A percentile compares a stretch with the other conserved stretches of the same genome.
Conservation (phyloP, 2,113 vertebrate genomes). For the Calidris pygmaea region DNA sequence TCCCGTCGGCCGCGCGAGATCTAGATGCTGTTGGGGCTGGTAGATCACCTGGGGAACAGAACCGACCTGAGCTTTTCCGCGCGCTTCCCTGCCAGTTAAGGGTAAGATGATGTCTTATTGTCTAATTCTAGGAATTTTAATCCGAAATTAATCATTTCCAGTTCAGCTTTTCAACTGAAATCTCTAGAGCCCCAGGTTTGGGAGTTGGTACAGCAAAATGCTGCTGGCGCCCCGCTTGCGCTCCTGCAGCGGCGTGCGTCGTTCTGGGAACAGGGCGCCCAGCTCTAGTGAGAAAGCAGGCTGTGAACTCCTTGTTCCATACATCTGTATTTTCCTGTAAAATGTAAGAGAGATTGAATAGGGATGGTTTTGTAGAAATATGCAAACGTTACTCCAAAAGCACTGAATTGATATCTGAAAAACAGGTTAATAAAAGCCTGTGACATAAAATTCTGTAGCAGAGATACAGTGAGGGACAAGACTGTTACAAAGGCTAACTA, state of each 20-base stretch:
- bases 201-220: background rate
- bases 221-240: background rate
- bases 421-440: background rate
- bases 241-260: background rate
- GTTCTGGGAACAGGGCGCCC: rapidly evolving
- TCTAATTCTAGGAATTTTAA: background rate
- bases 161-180: background rate
- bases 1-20: rapidly evolving
- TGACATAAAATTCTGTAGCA: background rate
- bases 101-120: background rate
- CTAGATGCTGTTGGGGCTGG: background rate
- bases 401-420: background rate
- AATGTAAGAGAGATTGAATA: background rate
- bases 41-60: background rate
- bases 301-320: background rate
- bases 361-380: background rate
- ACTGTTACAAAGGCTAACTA: background rate
- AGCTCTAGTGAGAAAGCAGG: background rate
- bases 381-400: background rate
- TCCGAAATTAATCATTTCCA: background rate
- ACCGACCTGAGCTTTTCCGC: background rate
- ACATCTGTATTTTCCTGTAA: background rate
- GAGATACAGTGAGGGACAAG: background rate
- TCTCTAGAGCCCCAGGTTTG: background rate
- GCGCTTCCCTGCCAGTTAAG: background rate